phyloP scores from a whole-genome alignment of 1,140 invertebrate genomes.

The Tetragonula clypearis region DNA sequence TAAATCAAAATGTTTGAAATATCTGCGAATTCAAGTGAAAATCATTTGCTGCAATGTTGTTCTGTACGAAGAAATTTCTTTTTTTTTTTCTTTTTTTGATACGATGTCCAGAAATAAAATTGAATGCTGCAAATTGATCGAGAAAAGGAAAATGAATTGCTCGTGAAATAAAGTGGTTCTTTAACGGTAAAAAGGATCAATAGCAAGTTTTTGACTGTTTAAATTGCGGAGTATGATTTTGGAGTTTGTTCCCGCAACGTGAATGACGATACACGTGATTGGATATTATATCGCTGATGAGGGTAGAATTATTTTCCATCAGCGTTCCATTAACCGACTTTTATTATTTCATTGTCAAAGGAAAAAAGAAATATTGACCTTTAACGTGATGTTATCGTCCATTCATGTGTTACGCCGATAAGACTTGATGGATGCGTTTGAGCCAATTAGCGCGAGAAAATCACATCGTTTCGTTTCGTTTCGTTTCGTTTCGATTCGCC shows the following conservation, averaged over 20 bases:
- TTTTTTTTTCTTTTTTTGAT: neutral
- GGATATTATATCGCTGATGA: neutral
- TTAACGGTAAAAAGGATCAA: neutral
- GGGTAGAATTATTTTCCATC: constrained; percentile 13
- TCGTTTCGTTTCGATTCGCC: neutral
- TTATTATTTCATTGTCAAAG: constrained; percentile 3
- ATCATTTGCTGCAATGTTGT: too few species aligned
- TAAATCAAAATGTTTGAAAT: neutral
- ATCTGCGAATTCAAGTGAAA: too few species aligned
- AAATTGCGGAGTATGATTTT: neutral
- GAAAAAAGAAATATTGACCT: neutral
- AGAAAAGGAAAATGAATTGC: neutral
- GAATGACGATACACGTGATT: neutral
- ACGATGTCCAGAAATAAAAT: neutral
- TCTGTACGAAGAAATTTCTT: neutral
- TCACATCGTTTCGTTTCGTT: neutral
- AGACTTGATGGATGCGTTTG: neutral
- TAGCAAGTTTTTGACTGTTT: neutral
- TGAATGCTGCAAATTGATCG: neutral
- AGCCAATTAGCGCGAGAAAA: neutral
- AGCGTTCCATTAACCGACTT: neutral
- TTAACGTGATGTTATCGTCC: neutral
- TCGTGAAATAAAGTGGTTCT: neutral
- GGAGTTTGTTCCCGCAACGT: neutral
- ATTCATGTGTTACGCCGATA: neutral